Conservation (phyloP, 1,140 invertebrate genomes). For the Sminthurides bifidus region DNA sequence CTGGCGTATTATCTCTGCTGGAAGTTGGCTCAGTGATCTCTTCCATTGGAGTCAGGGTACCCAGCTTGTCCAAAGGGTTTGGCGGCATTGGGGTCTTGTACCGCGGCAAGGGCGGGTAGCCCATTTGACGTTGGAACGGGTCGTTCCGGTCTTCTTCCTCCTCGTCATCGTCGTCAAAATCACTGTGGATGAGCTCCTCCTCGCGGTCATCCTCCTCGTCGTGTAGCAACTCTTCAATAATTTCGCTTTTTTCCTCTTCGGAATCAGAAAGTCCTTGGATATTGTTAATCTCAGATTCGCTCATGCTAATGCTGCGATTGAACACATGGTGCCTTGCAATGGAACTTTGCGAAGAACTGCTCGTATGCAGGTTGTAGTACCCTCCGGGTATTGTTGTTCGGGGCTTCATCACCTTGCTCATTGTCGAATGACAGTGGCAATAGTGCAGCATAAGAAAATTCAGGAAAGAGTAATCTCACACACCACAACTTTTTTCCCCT, state of each 20-base stretch:
- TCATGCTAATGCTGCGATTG: background rate
- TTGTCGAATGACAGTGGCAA: no score
- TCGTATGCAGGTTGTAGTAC: no score
- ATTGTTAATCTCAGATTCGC: conserved; percentile 2
- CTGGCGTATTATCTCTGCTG: background rate
- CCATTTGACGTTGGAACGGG: conserved; percentile 18
- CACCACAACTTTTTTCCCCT: no score
- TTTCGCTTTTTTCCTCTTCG: conserved; percentile 4
- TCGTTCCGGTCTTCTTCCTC: conserved; percentile 4
- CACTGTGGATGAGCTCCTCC: background rate
- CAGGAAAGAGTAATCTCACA: no score
- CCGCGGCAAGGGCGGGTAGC: conserved; percentile 20
- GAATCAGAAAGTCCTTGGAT: background rate
- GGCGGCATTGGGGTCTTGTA: conserved; percentile 16
- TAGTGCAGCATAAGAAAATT: no score
- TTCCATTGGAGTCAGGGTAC: conserved; percentile 18
- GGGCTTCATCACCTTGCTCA: no score
- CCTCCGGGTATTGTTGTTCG: no score
- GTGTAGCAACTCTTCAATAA: background rate
- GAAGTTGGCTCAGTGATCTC: conserved; percentile 12
- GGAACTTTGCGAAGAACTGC: no score
- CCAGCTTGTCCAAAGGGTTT: conserved; percentile 6
- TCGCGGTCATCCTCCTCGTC: conserved; percentile 12
- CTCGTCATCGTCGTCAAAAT: conserved; percentile 18
- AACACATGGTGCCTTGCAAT: background rate